A percentile compares a stretch with the other conserved stretches of the same genome.
Evolutionary conservation across 2,797 vertebrate species (phyloP).

Genomic region (Mormyrops attenuatus): DNA sequence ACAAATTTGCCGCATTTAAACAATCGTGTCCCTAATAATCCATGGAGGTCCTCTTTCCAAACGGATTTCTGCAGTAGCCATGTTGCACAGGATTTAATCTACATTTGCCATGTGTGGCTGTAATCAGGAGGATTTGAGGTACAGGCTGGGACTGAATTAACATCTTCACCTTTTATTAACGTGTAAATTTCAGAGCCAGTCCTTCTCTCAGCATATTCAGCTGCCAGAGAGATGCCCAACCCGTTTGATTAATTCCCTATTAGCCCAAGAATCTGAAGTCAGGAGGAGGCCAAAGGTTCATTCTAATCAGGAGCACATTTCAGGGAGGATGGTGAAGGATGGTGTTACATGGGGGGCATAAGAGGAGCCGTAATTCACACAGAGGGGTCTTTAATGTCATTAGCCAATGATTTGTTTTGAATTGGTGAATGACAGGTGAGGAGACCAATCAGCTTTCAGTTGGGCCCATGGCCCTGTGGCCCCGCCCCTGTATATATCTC

Average conservation of each 20-base stretch:
- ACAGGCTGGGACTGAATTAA: constrained; percentile 11
- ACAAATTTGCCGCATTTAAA: neutral
- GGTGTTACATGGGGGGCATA: constrained; percentile 25
- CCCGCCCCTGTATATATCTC: neutral
- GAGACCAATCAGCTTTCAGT: neutral
- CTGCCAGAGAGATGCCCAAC: neutral
- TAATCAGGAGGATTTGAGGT: constrained; percentile 43
- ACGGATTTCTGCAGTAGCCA: neutral
- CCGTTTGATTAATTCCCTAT: constrained; percentile 40
- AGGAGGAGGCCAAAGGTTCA: constrained; percentile 34
- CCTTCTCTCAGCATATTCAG: constrained; percentile 23
- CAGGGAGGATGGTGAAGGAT: constrained; percentile 50
- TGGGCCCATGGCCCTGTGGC: neutral
- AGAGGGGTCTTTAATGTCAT: neutral
- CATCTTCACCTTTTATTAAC: constrained; percentile 39
- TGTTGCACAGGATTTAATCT: neutral
- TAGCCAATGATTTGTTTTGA: neutral
- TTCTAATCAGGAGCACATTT: constrained; percentile 50
- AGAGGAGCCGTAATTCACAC: neutral
- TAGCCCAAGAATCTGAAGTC: constrained; percentile 59
- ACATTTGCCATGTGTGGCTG: constrained; percentile 36
- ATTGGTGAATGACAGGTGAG: neutral
- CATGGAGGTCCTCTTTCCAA: neutral
- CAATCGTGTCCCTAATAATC: neutral
- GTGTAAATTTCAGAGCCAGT: constrained; percentile 24